Evolutionary conservation across 1,140 invertebrate species (phyloP).

Genomic region (Megalopta genalis): DNA sequence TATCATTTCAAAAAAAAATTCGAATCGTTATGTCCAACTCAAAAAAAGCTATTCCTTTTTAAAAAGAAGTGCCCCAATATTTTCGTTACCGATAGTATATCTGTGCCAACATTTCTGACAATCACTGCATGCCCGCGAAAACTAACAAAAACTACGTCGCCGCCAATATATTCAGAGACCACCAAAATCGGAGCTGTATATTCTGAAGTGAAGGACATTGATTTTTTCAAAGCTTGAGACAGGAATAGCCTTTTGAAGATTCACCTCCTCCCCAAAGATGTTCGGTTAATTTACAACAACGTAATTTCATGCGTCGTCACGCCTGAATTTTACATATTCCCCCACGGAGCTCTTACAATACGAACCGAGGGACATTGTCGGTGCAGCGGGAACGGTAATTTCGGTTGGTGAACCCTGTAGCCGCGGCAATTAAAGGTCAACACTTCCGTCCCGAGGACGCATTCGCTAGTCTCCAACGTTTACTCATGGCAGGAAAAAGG

Average conservation of each 20-base stretch:
- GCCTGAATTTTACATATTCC: constrained; percentile 13
- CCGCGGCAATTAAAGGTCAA: constrained; percentile 9
- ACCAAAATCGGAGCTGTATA: no score
- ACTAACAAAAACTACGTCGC: no score
- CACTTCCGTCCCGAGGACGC: not conserved
- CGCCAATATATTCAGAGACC: no score
- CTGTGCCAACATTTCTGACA: no score
- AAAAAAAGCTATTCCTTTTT: no score
- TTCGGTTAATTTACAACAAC: constrained; percentile 12
- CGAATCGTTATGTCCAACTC: no score
- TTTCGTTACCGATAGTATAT: no score
- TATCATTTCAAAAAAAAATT: no score
- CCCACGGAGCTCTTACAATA: not conserved
- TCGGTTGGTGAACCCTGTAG: constrained; percentile 5
- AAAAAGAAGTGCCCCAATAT: no score
- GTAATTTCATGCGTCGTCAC: constrained; percentile 6
- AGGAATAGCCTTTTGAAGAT: not conserved
- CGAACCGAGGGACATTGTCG: not conserved
- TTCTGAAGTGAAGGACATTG: no score
- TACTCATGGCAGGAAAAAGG: not conserved
- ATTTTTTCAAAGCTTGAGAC: no score
- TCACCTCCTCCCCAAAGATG: not conserved
- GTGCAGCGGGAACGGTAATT: not conserved
- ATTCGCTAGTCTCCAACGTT: not conserved
- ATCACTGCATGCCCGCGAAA: no score